Conservation (phyloP, 1,140 invertebrate species). For the Agrypnia vestita region DNA sequence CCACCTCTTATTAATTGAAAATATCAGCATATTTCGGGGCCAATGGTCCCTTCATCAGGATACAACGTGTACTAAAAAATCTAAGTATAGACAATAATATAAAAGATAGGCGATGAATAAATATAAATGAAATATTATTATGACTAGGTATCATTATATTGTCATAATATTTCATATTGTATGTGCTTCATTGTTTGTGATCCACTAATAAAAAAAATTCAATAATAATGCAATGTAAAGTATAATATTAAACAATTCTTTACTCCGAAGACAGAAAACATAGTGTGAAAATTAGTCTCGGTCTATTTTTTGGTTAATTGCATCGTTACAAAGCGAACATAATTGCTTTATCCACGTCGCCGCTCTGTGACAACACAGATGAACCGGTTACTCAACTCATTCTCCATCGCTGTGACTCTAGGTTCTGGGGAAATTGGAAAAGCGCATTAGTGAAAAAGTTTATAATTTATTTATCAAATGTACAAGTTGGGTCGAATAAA, state of each 20-base stretch:
- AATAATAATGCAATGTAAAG: background rate
- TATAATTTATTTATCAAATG: slow-evolving; percentile 52
- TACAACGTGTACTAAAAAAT: too few species aligned
- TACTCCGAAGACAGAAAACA: slow-evolving; percentile 1
- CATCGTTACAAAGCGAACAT: slow-evolving; percentile 17
- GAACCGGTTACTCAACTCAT: too few species aligned
- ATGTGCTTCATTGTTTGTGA: too few species aligned
- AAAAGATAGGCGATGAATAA: too few species aligned
- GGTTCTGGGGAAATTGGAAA: background rate
- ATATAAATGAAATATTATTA: too few species aligned
- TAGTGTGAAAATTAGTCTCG: background rate
- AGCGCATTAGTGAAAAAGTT: slow-evolving; percentile 33
- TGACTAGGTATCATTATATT: too few species aligned
- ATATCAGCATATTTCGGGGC: too few species aligned
- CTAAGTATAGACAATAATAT: too few species aligned
- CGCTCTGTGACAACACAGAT: background rate
- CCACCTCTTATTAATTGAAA: too few species aligned
- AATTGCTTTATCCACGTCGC: background rate
- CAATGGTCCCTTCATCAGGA: too few species aligned
- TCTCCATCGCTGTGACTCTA: background rate
- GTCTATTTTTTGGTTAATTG: slow-evolving; percentile 21
- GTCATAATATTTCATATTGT: too few species aligned
- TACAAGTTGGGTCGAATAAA: slow-evolving; percentile 48
- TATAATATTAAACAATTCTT: background rate
- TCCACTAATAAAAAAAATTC: background rate